Percentiles rank a stretch among this genome's conserved stretches.
phyloP scores from a whole-genome alignment of 2,888 invertebrate species.

The Hesperia comma region DNA sequence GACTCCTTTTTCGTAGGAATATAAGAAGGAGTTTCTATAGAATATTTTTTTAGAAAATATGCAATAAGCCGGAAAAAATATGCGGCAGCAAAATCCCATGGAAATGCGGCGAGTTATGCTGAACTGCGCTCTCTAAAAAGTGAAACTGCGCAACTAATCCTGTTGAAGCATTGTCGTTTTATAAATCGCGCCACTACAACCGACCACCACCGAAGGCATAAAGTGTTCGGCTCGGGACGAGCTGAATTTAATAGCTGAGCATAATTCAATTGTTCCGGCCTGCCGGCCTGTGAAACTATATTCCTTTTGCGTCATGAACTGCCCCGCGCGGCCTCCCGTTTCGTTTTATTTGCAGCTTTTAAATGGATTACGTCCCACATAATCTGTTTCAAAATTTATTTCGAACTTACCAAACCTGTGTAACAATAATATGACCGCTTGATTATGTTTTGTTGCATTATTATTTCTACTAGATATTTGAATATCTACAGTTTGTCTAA shows the following conservation, averaged over 20 bases:
- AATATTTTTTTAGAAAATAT: no score
- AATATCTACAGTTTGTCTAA: constrained; percentile 2
- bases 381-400: constrained; percentile 43
- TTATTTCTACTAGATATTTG: background rate
- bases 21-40: no score
- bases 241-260: constrained; percentile 68
- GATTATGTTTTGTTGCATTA: background rate
- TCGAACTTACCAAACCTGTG: constrained; percentile 4
- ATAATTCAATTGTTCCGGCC: constrained; percentile 76
- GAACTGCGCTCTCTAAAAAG: constrained; percentile 5
- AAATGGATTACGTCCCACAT: constrained; percentile 46
- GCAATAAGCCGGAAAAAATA: no score
- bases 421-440: background rate
- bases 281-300: constrained; percentile 70
- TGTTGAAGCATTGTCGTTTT: constrained; percentile 40
- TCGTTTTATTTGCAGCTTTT: constrained; percentile 45
- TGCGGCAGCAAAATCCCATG: constrained; percentile 1
- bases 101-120: constrained; percentile 6
- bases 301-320: constrained; percentile 60
- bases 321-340: constrained; percentile 41
- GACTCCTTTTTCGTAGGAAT: no score
- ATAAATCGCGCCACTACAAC: constrained; percentile 57
- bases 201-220: constrained; percentile 56
- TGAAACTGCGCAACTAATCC: constrained; percentile 28
- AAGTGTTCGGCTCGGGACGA: constrained; percentile 51